A percentile compares a stretch with the other conserved stretches of the same genome.
Conservation (phyloP, 2,113 vertebrate species). For the Ciconia stormi region DNA sequence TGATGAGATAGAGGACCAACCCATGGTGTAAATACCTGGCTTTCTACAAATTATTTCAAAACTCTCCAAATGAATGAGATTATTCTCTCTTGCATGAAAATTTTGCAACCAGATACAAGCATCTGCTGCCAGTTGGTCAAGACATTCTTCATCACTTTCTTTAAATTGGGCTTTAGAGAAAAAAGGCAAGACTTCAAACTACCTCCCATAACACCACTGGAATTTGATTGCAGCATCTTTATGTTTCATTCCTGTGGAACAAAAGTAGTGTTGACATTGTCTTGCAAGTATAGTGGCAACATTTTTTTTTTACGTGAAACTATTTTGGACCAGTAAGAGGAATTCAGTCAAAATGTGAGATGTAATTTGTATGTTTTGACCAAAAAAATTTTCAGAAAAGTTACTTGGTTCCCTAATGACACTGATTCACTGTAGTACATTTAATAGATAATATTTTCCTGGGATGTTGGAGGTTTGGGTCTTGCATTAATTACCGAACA, state of each 20-base stretch:
- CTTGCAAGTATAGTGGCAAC: not conserved
- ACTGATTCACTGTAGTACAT: not conserved
- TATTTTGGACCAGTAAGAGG: not conserved
- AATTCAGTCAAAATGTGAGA: not conserved
- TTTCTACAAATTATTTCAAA: not conserved
- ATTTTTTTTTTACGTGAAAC: not conserved
- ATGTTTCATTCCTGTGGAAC: not conserved
- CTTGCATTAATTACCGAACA: not conserved
- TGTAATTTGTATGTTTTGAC: not conserved
- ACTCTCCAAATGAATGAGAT: not conserved
- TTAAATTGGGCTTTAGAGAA: not conserved
- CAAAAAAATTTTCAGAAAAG: not conserved
- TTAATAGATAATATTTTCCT: not conserved
- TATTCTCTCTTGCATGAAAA: not conserved
- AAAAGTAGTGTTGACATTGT: not conserved
- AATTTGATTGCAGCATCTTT: not conserved
- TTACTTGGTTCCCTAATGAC: not conserved
- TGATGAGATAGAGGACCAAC: not conserved
- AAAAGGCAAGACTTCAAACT: not conserved
- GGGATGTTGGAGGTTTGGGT: not conserved
- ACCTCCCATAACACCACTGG: not conserved
- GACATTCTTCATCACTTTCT: not conserved
- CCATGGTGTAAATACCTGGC: not conserved
- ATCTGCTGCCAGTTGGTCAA: not conserved
- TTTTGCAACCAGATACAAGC: not conserved